phyloP scores from a whole-genome alignment of 2,888 invertebrate genomes.

The Sinotaia quadrata region DNA sequence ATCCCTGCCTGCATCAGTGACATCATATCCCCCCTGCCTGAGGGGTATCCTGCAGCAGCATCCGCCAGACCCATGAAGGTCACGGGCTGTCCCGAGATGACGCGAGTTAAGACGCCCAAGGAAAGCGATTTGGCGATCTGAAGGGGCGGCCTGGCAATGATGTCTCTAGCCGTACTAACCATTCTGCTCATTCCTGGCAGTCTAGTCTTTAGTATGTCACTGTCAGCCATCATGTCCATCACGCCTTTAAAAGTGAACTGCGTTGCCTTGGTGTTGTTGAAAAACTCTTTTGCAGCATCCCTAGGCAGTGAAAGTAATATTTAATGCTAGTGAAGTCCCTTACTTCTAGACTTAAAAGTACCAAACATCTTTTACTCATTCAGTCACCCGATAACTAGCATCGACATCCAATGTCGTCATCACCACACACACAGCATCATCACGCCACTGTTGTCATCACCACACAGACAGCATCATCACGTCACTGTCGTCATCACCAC shows the following conservation, averaged over 20 bases:
- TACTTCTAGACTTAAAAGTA: no score
- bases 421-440: no score
- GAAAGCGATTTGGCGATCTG: neutral
- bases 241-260: neutral
- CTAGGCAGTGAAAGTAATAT: neutral
- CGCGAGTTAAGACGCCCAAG: neutral
- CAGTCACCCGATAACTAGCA: no score
- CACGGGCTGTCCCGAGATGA: neutral
- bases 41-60: neutral
- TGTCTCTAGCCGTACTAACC: neutral
- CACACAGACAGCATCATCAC: no score
- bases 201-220: neutral
- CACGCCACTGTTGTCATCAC: no score
- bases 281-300: neutral
- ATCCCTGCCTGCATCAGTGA: neutral
- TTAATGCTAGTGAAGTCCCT: no score
- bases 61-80: neutral
- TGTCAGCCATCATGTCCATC: neutral
- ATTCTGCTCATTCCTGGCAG: neutral
- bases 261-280: neutral
- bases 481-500: no score
- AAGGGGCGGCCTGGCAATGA: neutral
- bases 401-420: no score
- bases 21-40: neutral
- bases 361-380: no score